Evolutionary conservation across 2,113 vertebrate genomes (phyloP), one percentile per base, ranked within the genome.

Genomic region (Hydrochoerus hydrochaeris): DNA sequence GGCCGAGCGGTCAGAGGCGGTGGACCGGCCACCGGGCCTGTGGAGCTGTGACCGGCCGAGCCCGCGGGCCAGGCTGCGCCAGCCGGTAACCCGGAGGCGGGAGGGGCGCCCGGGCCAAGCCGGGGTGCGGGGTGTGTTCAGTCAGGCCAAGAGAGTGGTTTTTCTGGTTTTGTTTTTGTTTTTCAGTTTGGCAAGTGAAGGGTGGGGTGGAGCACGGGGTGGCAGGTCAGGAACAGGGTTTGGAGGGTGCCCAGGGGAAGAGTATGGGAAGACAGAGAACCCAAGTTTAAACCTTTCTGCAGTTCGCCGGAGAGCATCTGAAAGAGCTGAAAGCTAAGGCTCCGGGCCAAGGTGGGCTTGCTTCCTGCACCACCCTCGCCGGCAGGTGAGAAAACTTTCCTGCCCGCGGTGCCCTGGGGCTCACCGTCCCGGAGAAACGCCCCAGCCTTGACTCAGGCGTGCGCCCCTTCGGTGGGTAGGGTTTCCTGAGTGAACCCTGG

Each of bases 361-460:
- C n/a, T 54, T 78, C 8, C 26, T 24, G 14, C 57, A 0, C 6
- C 71, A 46, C n/a, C 89, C n/a, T 17, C 49, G 54, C n/a, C 24
- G 0, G 38, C 63, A 6, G 44, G 28, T 19, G 85, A 49, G 84
- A 67, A 85, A 97, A 97, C 93, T 97, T 97, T 95, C 75, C 46
- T 6, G 41, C 16, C 41, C 4, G 19, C 28, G 80, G 78, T 35
- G 77, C 26, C 41, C 54, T 6, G 49, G 41, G 16, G 9, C 52
- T 49, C 24, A 52, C 54, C 49, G 54, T n/a, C 52, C 75, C 28
- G 41, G 60, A 0, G 5, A n/a, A 69, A 28, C 0, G 65, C 38
- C 2, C 12, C 1, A 85, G 26, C 3, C 44, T 12, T 10, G 5
- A 44, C 22, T 22, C 4, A 14, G 58, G 46, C 7, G 26, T 28